phyloP scores from a whole-genome alignment of 2,113 vertebrate genomes.

The Telmatochromis brachygnathus region DNA sequence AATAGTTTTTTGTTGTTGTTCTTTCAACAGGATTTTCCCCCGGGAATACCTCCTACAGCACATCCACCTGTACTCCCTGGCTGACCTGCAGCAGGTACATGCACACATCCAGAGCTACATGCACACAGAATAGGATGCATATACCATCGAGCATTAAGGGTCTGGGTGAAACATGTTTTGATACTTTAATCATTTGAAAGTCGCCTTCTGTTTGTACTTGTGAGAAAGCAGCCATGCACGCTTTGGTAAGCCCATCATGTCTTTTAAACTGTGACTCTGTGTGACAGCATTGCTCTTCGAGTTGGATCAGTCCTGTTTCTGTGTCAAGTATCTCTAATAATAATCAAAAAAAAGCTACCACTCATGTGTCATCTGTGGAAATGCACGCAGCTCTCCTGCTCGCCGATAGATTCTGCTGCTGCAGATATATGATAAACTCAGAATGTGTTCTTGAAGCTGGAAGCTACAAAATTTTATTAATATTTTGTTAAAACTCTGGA shows the following conservation, averaged over 20 bases:
- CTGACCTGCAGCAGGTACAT: conserved; percentile 92
- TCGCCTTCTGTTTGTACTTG: not conserved
- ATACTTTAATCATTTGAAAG: not conserved
- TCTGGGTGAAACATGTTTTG: not conserved
- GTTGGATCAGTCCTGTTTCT: not conserved
- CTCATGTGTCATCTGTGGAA: not conserved
- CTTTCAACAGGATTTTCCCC: conserved; percentile 84
- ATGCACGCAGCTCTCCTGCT: not conserved
- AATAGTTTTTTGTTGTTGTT: not conserved
- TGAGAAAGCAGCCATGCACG: not conserved
- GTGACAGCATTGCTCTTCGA: not conserved
- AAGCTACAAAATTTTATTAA: not conserved
- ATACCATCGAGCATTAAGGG: not conserved
- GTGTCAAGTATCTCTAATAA: not conserved
- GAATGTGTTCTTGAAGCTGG: not conserved
- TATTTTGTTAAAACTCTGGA: not conserved
- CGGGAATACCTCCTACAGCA: conserved; percentile 96
- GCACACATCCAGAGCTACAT: not conserved
- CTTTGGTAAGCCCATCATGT: not conserved
- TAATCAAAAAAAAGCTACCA: not conserved
- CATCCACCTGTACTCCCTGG: conserved; percentile 93
- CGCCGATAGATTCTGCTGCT: not conserved
- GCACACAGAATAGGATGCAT: too few species aligned
- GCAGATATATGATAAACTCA: not conserved
- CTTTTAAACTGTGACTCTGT: not conserved